Evolutionary conservation across 2,113 vertebrate species (phyloP), one percentile per base, ranked within the genome.

Genomic region (Thymallus thymallus): DNA sequence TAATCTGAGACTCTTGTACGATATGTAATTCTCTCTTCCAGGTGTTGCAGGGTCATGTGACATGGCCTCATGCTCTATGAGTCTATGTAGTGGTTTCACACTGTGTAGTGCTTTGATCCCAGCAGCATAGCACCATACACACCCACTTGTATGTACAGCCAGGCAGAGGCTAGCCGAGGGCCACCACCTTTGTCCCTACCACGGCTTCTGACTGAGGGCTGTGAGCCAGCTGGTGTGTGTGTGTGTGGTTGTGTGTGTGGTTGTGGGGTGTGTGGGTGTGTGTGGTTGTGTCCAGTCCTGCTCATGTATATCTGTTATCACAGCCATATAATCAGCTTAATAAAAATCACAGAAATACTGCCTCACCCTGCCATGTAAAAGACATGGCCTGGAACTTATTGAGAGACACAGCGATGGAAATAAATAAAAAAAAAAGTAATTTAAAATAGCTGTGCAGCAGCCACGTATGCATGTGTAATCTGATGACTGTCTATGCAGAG

Each of bases 91-190:
- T 71, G 67, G 80, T 68, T 78, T 78, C 80, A 81, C 70, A 55
- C 20, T 62, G 71, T 46, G 62, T 41, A 68, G 45, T 46, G 65
- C 80, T 84, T 85, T 87, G 80, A 84, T 93, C 46, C 46, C 46
- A 48, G 14, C 14, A 48, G 46, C 88, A 90, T 77, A 90, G 32
- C 6, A 35, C 6, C 20, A 88, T 82, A 55, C 90, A 86, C 67
- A 86, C 88, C 22, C 86, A 6, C 20, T 78, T 71, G 67, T 92
- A 92, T 80, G 74, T 92, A 86, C 81, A 7, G 69, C n/a, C 85
- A 51, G 48, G 48, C 48, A 51, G 14, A 51, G 48, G 35, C 35
- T 10, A 41, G 9, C 86, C 73, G 92, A 91, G 60, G 89, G 30
- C 90, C 58, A 90, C 88, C 77, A 71, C 64, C 74, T 75, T 79